Conservation (phyloP, 2,797 vertebrate genomes). For the Stomatorhinus walkeri region DNA sequence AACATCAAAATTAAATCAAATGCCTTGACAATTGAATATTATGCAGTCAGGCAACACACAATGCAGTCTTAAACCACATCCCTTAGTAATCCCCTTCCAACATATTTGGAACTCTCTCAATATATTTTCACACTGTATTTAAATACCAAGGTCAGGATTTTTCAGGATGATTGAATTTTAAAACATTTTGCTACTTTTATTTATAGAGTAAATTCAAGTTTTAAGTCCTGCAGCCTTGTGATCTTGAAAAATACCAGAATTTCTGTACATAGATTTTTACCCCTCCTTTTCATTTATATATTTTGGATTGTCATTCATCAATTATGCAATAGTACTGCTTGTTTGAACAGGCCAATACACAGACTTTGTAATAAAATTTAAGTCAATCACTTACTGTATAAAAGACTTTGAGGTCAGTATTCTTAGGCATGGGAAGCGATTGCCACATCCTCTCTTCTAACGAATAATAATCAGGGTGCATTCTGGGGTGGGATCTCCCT, state of each 20-base stretch:
- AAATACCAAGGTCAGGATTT: slow-evolving; percentile 3
- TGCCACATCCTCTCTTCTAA: neutral
- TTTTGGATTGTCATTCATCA: neutral
- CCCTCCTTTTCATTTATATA: neutral
- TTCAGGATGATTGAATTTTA: neutral
- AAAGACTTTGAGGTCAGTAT: neutral
- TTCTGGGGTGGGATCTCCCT: neutral
- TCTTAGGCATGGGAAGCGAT: neutral
- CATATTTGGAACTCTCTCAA: too few species aligned
- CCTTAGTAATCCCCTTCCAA: neutral
- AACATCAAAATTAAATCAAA: slow-evolving; percentile 26
- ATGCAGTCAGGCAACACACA: slow-evolving; percentile 3
- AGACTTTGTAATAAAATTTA: neutral
- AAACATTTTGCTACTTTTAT: neutral
- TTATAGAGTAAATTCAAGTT: neutral
- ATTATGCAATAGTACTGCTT: neutral
- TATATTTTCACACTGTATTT: neutral
- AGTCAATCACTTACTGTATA: neutral
- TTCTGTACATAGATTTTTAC: neutral
- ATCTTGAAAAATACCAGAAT: neutral
- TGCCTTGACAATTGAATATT: slow-evolving; percentile 30
- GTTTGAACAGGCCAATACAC: neutral
- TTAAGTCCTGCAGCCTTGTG: neutral
- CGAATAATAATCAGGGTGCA: neutral
- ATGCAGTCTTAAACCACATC: slow-evolving; percentile 4